phyloP scores from a whole-genome alignment of 2,888 invertebrate species.

The Coenonympha arcania region DNA sequence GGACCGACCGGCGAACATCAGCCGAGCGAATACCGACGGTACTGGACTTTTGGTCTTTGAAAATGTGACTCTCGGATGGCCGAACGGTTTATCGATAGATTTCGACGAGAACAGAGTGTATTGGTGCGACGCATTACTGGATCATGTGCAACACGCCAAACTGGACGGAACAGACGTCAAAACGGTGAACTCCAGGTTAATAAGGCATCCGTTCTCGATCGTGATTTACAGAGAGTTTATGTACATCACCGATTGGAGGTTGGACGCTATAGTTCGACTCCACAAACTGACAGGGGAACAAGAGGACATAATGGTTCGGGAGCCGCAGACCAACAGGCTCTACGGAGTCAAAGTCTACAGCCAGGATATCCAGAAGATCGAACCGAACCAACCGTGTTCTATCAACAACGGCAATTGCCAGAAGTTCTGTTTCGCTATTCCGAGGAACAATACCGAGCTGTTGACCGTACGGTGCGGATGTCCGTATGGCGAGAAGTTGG shows the following conservation, averaged over 20 bases:
- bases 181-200: constrained; percentile 89
- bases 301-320: constrained; percentile 88
- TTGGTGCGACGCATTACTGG: constrained; percentile 97
- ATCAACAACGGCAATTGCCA: constrained; percentile 91
- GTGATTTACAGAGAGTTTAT: constrained; percentile 92
- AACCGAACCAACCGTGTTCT: constrained; percentile 85
- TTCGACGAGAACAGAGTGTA: constrained; percentile 90
- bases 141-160: constrained; percentile 95
- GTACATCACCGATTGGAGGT: constrained; percentile 97
- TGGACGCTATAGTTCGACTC: constrained; percentile 93
- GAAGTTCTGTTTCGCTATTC: constrained; percentile 95
- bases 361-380: constrained; percentile 80
- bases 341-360: constrained; percentile 95
- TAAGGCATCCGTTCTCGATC: constrained; percentile 92
- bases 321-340: constrained; percentile 90
- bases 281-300: constrained; percentile 91
- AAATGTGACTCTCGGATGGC: constrained; percentile 95
- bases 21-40: constrained; percentile 92
- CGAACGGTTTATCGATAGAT: constrained; percentile 96
- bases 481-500: constrained; percentile 91
- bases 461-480: constrained; percentile 87
- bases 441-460: constrained; percentile 72
- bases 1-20: constrained; percentile 97
- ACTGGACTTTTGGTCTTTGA: constrained; percentile 88
- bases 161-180: constrained; percentile 92